phyloP scores from a whole-genome alignment of 1,140 invertebrate species.

The Drosophila ogumai region DNA sequence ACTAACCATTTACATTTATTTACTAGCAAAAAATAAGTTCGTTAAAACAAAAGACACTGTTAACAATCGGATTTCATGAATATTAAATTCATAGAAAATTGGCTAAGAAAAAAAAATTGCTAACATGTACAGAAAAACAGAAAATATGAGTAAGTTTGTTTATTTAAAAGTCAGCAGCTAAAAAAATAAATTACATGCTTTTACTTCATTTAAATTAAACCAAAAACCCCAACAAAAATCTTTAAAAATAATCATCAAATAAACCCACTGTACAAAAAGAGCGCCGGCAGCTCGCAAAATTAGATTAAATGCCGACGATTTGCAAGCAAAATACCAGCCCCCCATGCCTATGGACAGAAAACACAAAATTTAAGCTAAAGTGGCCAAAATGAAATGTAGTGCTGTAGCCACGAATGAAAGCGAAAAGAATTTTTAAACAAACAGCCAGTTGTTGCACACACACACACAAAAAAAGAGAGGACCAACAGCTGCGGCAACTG shows the following conservation, averaged over 20 bases:
- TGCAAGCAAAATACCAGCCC: slow-evolving; percentile 26
- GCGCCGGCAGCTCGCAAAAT: slow-evolving; percentile 21
- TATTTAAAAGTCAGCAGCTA: neutral
- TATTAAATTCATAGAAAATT: slow-evolving; percentile 1
- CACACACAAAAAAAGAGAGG: neutral
- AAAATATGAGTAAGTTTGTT: no score
- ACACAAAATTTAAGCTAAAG: slow-evolving; percentile 49
- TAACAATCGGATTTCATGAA: neutral
- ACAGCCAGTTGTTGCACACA: slow-evolving; percentile 16
- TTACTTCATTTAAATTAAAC: neutral
- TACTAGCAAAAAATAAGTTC: neutral
- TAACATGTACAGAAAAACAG: neutral
- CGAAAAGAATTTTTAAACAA: slow-evolving; percentile 22
- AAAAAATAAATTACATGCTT: neutral
- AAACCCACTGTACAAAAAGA: slow-evolving; percentile 15
- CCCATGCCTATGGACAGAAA: slow-evolving; percentile 2
- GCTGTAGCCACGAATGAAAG: slow-evolving; percentile 8
- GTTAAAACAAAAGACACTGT: neutral
- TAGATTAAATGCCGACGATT: slow-evolving; percentile 56
- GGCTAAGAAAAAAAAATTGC: neutral
- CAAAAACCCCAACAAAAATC: neutral
- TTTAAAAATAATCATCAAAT: no score
- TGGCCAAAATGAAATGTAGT: slow-evolving; percentile 48
- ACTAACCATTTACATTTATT: no score
- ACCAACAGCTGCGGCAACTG: slow-evolving; percentile 28